Percentiles rank a stretch among this genome's conserved stretches.
Conservation (phyloP, 2,888 invertebrate genomes). For the Globia sparganii region DNA sequence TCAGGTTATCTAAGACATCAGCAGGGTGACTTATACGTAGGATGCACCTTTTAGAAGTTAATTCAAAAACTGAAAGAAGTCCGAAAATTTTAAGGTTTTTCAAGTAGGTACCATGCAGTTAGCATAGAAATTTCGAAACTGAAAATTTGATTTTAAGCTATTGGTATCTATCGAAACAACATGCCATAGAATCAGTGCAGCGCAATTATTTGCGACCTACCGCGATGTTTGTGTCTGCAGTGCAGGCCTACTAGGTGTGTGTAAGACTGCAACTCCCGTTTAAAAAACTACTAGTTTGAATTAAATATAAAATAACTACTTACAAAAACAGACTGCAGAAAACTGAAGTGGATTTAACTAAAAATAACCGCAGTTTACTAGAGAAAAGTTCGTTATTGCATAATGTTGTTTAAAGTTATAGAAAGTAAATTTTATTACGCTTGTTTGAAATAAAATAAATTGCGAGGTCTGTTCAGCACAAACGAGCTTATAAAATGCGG, state of each 20-base stretch:
- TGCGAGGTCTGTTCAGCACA: slow-evolving; percentile 47
- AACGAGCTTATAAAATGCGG: slow-evolving; percentile 57
- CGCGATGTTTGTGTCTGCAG: neutral
- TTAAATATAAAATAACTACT: neutral
- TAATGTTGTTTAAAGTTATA: slow-evolving; percentile 50
- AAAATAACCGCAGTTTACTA: slow-evolving; percentile 30
- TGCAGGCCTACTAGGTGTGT: neutral
- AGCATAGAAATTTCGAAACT: too few species aligned
- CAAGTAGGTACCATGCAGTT: too few species aligned
- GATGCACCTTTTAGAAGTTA: too few species aligned
- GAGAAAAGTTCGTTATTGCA: slow-evolving; percentile 34
- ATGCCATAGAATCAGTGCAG: neutral
- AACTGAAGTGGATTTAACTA: slow-evolving; percentile 14
- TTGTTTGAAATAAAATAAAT: slow-evolving; percentile 60
- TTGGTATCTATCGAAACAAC: too few species aligned
- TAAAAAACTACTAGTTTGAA: neutral
- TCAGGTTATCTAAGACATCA: neutral
- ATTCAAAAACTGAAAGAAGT: too few species aligned
- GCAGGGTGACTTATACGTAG: too few species aligned
- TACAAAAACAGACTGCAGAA: slow-evolving; percentile 1
- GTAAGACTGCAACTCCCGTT: neutral
- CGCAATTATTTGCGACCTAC: neutral
- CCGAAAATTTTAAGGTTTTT: too few species aligned
- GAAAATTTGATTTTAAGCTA: too few species aligned
- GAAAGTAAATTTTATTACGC: slow-evolving; percentile 51